These are phyloP conservation scores for Rousettus leschenaultii DNA, from an alignment of 2,113 vertebrate species.

Conservation along the genomic window DNA sequence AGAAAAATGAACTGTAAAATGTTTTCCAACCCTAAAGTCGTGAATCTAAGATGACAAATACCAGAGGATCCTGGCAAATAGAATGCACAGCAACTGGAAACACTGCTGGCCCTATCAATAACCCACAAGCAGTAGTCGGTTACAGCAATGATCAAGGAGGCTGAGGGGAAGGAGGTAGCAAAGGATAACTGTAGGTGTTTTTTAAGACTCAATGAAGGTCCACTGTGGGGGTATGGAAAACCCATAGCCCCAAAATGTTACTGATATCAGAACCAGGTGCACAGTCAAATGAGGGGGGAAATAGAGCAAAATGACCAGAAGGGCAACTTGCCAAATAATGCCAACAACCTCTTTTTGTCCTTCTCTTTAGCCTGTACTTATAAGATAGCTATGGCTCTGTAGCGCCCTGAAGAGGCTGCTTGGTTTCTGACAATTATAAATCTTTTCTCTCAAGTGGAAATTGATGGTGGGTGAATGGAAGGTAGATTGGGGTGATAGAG, in stretches of 20 bases:
- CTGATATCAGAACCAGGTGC: background rate
- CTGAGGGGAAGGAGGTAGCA: background rate
- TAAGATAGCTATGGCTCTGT: background rate
- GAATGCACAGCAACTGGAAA: background rate
- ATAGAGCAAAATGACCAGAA: background rate
- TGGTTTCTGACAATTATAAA: slow-evolving; percentile 54
- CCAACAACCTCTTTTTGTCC: background rate
- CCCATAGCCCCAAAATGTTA: background rate
- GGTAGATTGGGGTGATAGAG: slow-evolving; percentile 34
- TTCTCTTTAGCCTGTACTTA: background rate
- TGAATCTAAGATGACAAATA: slow-evolving; percentile 30
- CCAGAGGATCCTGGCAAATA: background rate
- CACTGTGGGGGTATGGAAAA: background rate
- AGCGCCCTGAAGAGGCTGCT: background rate
- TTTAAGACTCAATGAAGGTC: background rate
- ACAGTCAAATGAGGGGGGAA: background rate
- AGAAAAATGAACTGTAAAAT: slow-evolving; percentile 52
- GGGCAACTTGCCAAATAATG: background rate
- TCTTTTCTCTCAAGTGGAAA: slow-evolving; percentile 48
- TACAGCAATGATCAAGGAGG: background rate
- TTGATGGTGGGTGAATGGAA: slow-evolving; percentile 47
- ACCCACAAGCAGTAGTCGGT: background rate
- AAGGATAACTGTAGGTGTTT: background rate
- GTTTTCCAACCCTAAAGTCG: background rate
- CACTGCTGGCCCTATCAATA: background rate